Percentiles rank a stretch among this genome's conserved stretches.
phyloP scores from a whole-genome alignment of 1,140 invertebrate genomes.

The Leptopilina clavipes region DNA sequence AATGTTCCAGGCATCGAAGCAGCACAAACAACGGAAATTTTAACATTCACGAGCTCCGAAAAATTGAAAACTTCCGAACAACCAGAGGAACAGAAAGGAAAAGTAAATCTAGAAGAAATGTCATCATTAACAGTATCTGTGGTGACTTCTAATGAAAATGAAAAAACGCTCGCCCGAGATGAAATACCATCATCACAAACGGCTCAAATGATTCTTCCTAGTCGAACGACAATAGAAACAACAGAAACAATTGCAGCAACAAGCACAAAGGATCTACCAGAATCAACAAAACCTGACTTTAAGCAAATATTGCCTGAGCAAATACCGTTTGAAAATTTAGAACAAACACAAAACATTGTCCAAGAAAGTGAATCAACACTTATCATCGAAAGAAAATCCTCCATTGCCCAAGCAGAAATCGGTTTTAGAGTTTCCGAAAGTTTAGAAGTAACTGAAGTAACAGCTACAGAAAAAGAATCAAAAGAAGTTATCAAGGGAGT shows the following conservation, averaged over 20 bases:
- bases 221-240: slow-evolving; percentile 59
- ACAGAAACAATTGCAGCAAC: slow-evolving; percentile 61
- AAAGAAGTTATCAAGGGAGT: slow-evolving; percentile 67
- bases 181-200: slow-evolving; percentile 57
- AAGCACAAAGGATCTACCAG: slow-evolving; percentile 53
- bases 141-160: slow-evolving; percentile 58
- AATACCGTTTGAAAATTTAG: slow-evolving; percentile 64
- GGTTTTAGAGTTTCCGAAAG: slow-evolving; percentile 59
- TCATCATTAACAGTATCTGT: slow-evolving; percentile 61
- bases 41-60: slow-evolving; percentile 54
- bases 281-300: slow-evolving; percentile 47
- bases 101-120: slow-evolving; percentile 58
- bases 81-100: slow-evolving; percentile 58
- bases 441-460: slow-evolving; percentile 65
- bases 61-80: slow-evolving; percentile 49
- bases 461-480: slow-evolving; percentile 65
- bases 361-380: slow-evolving; percentile 65
- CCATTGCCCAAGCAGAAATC: slow-evolving; percentile 58
- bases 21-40: slow-evolving; percentile 60
- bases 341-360: slow-evolving; percentile 58
- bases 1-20: slow-evolving; percentile 59
- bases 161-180: slow-evolving; percentile 50
- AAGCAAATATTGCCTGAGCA: slow-evolving; percentile 58
- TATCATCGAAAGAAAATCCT: slow-evolving; percentile 46
- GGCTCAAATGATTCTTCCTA: slow-evolving; percentile 58